Percentiles rank a stretch among this genome's conserved stretches.
Conservation (phyloP, 2,888 invertebrate species). For the Pterobdella sp. region DNA sequence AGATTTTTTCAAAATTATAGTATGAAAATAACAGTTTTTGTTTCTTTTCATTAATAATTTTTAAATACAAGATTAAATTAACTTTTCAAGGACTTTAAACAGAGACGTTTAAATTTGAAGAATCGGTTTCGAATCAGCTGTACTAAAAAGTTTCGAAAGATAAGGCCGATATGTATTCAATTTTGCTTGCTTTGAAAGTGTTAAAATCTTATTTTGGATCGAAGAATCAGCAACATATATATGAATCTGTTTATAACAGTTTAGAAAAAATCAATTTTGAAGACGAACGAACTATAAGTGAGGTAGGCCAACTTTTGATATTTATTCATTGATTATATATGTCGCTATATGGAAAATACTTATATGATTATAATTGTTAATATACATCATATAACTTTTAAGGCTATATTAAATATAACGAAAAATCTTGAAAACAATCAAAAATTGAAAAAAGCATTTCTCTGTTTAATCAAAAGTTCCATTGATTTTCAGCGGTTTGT, state of each 20-base stretch:
- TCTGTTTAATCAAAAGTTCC: constrained; percentile 8
- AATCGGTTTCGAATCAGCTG: not conserved
- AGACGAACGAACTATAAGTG: constrained; percentile 11
- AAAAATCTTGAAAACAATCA: not conserved
- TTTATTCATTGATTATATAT: not conserved
- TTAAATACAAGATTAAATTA: not conserved
- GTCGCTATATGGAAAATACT: not conserved
- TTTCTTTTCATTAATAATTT: not conserved
- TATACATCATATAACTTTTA: not conserved
- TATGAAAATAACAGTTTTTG: not conserved
- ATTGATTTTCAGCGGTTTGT: not conserved
- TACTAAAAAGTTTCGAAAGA: not conserved
- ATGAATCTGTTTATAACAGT: not conserved
- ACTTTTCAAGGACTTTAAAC: constrained; percentile 7
- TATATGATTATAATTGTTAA: not conserved
- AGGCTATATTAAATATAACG: not conserved
- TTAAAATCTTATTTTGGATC: not conserved
- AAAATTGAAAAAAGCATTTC: constrained; percentile 6
- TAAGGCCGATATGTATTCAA: constrained; percentile 16
- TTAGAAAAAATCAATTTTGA: constrained; percentile 1
- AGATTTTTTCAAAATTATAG: too few relatives aligned
- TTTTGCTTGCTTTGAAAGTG: constrained; percentile 12
- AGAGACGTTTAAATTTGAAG: constrained; percentile 1
- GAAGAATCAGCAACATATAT: not conserved
- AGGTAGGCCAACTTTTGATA: not conserved